Evolutionary conservation across 2,113 vertebrate genomes (phyloP), one percentile per base, ranked within the genome.

Genomic region (Periophthalmodon schlosseri): DNA sequence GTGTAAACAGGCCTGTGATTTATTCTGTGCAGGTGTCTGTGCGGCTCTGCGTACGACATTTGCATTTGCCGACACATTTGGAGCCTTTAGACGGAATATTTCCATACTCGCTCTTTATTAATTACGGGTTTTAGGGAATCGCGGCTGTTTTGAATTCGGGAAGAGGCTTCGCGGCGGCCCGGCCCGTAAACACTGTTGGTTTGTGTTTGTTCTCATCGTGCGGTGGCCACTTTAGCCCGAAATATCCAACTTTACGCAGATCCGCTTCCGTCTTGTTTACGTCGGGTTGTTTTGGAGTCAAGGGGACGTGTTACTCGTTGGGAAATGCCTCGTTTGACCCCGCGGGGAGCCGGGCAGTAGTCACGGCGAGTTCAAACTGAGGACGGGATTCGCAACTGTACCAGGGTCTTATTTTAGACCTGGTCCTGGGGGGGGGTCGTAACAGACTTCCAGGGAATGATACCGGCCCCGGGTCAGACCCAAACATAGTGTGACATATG

Each of bases 281-380:
- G 13, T 70, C 60, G 33, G 2, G 2, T 56, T 34, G 13, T 66
- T 67, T 73, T 70, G 76, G 72, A 49, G 65, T 76, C 78, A 11
- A 1, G 34, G 70, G 66, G 84, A 84, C 85, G 77, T 28, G 54
- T 87, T 89, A 77, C 0, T 10, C 74, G 84, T 74, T 78, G 8
- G 23, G 14, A 54, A 65, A 44, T 71, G 61, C 58, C 76, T n/a
- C 28, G 36, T 47, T 4, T 79, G 76, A 77, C 74, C 61, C 67
- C 33, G 69, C 28, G 66, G 73, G 70, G 2, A 11, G 58, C 16
- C 13, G 4, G 39, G 18, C 24, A 34, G 23, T 77, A 76, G 67
- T 39, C 15, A 1, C 15, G 15, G 18, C 10, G 23, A 70, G 73
- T 56, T 54, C 58, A 84, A 39, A 20, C 20, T 10, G n/a, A n/a